phyloP scores from a whole-genome alignment of 2,888 invertebrate genomes.

The Omphaloscelis lunosa region DNA sequence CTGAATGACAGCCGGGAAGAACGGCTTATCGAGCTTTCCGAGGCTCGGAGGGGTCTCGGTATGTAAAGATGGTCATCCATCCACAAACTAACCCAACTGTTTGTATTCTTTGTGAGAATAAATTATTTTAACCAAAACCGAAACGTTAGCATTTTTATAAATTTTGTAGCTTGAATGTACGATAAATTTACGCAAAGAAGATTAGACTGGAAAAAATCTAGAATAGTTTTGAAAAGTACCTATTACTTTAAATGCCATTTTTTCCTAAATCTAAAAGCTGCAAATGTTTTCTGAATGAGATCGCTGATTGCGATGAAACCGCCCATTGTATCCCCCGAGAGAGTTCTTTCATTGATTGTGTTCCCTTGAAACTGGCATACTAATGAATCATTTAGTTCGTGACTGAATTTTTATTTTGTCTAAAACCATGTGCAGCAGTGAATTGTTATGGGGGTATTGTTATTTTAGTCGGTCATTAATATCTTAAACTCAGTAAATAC shows the following conservation, averaged over 20 bases:
- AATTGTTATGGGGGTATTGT: neutral
- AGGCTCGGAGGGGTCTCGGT: no score
- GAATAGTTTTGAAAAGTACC: neutral
- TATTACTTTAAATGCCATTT: conserved; percentile 5
- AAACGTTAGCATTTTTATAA: no score
- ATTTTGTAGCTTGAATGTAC: no score
- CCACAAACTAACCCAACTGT: no score
- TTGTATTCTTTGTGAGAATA: neutral
- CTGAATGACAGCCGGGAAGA: no score
- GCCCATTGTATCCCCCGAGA: conserved; percentile 14
- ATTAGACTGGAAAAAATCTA: neutral
- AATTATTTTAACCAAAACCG: neutral
- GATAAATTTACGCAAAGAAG: neutral
- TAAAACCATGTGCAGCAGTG: neutral
- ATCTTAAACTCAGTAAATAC: neutral
- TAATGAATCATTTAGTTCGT: conserved; percentile 20
- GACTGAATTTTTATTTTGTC: neutral
- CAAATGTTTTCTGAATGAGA: conserved; percentile 35
- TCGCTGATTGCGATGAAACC: conserved; percentile 48
- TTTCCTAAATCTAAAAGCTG: conserved; percentile 11
- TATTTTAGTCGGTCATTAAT: neutral
- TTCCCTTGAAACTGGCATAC: conserved; percentile 12
- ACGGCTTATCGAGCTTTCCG: no score
- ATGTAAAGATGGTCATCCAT: no score
- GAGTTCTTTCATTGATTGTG: conserved; percentile 45